phyloP scores from a whole-genome alignment of 2,888 invertebrate genomes.

The Magallana nippona region DNA sequence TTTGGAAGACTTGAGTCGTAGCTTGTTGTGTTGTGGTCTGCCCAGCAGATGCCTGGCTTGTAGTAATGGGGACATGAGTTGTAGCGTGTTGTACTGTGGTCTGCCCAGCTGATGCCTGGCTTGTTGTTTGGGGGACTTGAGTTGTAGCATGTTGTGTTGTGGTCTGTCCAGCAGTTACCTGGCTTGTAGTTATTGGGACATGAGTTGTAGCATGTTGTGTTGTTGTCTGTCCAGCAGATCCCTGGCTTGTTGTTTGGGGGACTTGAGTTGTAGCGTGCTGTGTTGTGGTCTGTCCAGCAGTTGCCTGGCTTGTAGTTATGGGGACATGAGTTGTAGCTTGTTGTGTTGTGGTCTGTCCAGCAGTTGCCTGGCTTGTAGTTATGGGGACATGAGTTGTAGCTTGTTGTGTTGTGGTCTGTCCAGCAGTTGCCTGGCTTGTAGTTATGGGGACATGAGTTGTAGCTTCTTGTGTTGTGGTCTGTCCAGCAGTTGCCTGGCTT shows the following conservation, averaged over 20 bases:
- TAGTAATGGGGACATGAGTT: neutral
- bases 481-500: neutral
- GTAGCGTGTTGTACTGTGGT: neutral
- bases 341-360: neutral
- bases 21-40: conserved; percentile 9
- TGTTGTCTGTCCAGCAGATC: neutral
- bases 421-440: neutral
- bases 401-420: conserved; percentile 18
- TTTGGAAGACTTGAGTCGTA: neutral
- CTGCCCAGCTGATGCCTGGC: neutral
- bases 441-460: neutral
- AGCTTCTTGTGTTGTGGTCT: neutral
- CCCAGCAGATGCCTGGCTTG: neutral
- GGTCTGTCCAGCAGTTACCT: no score
- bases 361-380: neutral
- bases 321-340: neutral
- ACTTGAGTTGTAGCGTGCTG: neutral
- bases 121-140: neutral
- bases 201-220: neutral
- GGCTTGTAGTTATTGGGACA: neutral
- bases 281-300: conserved; percentile 37
- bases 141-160: neutral
- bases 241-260: neutral
- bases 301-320: neutral
- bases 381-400: neutral